Evolutionary conservation across 2,888 invertebrate genomes (phyloP).

Genomic region (Mythimna impura): DNA sequence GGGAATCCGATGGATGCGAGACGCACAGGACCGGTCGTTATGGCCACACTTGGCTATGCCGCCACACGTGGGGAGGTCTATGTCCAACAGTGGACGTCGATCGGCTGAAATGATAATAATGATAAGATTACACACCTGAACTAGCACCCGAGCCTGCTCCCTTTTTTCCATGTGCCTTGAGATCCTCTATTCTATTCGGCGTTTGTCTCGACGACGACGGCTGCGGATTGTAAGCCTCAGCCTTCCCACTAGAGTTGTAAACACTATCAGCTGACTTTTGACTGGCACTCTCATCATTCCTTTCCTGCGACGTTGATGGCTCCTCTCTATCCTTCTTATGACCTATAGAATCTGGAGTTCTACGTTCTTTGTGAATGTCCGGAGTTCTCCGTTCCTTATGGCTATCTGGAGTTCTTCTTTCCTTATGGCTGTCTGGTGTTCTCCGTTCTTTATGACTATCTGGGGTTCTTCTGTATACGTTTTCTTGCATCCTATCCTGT

Average conservation of each 20-base stretch:
- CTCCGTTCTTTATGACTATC: conserved; percentile 79
- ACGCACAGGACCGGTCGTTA: too few relatives aligned
- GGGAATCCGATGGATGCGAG: too few relatives aligned
- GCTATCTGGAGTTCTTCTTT: conserved; percentile 78
- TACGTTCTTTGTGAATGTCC: conserved; percentile 77
- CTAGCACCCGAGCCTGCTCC: conserved; percentile 91
- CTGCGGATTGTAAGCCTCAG: conserved; percentile 83
- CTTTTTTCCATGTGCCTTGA: conserved; percentile 85
- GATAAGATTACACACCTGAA: conserved; percentile 81
- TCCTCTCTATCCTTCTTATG: conserved; percentile 79
- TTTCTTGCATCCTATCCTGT: conserved; percentile 76
- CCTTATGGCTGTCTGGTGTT: conserved; percentile 78
- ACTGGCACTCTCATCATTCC: conserved; percentile 85
- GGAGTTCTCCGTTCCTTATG: conserved; percentile 78
- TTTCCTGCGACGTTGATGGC: conserved; percentile 75
- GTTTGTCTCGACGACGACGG: conserved; percentile 88
- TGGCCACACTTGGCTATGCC: too few relatives aligned
- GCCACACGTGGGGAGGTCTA: too few relatives aligned
- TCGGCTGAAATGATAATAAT: too few relatives aligned
- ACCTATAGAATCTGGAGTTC: conserved; percentile 80
- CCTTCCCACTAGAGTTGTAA: conserved; percentile 89
- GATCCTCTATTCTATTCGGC: conserved; percentile 87
- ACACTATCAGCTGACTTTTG: conserved; percentile 90
- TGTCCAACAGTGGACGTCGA: too few relatives aligned
- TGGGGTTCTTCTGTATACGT: conserved; percentile 82